Conservation (phyloP, 2,888 invertebrate species). For the Zele albiditarsus region DNA sequence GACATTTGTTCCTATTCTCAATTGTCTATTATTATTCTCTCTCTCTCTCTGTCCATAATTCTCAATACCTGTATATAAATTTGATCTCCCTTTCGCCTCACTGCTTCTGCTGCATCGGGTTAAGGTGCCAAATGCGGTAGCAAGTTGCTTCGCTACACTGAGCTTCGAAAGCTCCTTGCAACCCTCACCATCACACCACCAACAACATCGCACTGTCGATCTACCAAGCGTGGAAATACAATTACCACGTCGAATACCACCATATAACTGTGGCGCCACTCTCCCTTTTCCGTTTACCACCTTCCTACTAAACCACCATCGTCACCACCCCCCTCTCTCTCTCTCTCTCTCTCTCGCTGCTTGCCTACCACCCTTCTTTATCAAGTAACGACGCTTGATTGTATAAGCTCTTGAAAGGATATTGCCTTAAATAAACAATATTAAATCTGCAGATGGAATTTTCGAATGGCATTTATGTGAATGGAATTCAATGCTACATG, state of each 20-base stretch:
- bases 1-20: constrained; percentile 36
- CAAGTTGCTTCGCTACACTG: constrained; percentile 23
- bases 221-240: constrained; percentile 70
- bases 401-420: constrained; percentile 68
- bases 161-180: constrained; percentile 19
- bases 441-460: constrained; percentile 65
- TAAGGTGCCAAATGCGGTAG: neutral
- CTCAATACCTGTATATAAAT: constrained; percentile 5
- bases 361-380: constrained; percentile 8
- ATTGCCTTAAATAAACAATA: constrained; percentile 72
- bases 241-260: constrained; percentile 65
- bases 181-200: neutral
- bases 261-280: constrained; percentile 42
- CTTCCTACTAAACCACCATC: constrained; percentile 41
- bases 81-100: neutral
- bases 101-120: neutral
- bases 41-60: no score
- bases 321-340: neutral
- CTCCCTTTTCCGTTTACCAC: constrained; percentile 50
- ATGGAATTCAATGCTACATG: constrained; percentile 14
- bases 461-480: constrained; percentile 24
- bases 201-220: constrained; percentile 23
- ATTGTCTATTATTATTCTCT: neutral
- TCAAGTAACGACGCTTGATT: constrained; percentile 70
- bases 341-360: neutral